Conservation (phyloP, 2,797 vertebrate species). For the Argya squamiceps region DNA sequence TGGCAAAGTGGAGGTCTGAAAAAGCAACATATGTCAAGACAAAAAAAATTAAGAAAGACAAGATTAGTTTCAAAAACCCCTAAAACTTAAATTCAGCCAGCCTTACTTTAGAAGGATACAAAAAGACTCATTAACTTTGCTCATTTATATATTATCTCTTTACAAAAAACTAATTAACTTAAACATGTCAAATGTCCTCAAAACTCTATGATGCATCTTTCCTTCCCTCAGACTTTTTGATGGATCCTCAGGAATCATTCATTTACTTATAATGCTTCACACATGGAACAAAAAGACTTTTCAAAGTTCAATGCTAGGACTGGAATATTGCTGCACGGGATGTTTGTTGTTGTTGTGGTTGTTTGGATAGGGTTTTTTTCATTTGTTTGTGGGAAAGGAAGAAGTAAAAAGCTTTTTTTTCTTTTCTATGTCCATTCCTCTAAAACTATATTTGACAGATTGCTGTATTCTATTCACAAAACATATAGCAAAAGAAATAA, state of each 20-base stretch:
- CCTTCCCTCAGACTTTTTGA: not conserved
- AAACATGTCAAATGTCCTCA: accelerated
- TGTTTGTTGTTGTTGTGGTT: not conserved
- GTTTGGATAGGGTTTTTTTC: not conserved
- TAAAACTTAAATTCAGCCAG: not conserved
- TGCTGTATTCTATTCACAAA: not conserved
- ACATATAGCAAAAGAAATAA: not conserved
- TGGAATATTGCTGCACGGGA: not conserved
- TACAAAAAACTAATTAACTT: not conserved
- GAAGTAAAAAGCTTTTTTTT: not conserved
- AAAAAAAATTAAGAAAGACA: not conserved
- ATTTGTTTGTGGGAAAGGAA: not conserved
- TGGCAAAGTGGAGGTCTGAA: not conserved
- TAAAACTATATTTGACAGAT: not conserved
- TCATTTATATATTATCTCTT: not conserved
- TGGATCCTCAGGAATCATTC: not conserved
- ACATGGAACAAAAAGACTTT: not conserved
- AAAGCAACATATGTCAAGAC: not conserved
- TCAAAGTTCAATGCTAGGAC: not conserved
- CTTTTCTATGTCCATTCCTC: not conserved
- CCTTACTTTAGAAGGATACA: not conserved
- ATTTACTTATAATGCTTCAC: not conserved
- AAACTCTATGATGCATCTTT: not conserved
- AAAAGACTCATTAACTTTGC: not conserved
- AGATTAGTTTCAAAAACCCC: not conserved